Evolutionary conservation across 2,797 vertebrate genomes (phyloP), one percentile per base, ranked within the genome.

Genomic region (Ctenochaetus hawaiiensis): DNA sequence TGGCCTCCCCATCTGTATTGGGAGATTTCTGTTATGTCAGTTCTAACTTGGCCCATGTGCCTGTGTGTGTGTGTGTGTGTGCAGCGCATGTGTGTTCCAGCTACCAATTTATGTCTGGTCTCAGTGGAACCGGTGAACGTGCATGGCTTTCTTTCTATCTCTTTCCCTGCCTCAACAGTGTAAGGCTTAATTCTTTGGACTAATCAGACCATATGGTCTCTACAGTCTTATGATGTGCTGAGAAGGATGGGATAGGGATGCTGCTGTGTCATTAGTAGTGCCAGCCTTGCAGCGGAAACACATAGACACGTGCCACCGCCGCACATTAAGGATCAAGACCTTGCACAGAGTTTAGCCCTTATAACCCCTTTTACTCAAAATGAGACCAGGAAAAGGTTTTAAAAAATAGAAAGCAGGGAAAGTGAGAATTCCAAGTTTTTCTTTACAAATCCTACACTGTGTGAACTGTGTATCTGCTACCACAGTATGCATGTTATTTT

Each of bases 171-270:
- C 77, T 89, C 54, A 72, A 89, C 81, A 87, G 84, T 30, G 82
- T 43, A 30, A 80, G 63, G 85, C 85, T 93, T 92, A 93, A 92
- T 90, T 80, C 87, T 44, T 78, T 75, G 79, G 52, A 86, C 87
- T 87, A 88, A 92, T 91, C 88, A 86, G 83, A 89, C 88, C 92
- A 93, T 92, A 93, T 93, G 93, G 90, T 88, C 90, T 70, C 81
- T 47, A 53, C 74, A 80, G 86, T 87, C 89, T 91, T 86, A 87
- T 87, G 82, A 86, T 86, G 89, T 84, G 87, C 87, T 76, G 89
- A 88, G 78, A 84, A 82, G 75, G 83, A 88, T 69, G 78, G 74
- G 84, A 83, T 68, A 44, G 80, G 58, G 80, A 84, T 80, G 85
- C 68, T 73, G 60, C 66, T 62, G 79, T 66, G 85, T 84, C 64